phyloP scores from a whole-genome alignment of 2,113 vertebrate species.

The Lycocorax pyrrhopterus region DNA sequence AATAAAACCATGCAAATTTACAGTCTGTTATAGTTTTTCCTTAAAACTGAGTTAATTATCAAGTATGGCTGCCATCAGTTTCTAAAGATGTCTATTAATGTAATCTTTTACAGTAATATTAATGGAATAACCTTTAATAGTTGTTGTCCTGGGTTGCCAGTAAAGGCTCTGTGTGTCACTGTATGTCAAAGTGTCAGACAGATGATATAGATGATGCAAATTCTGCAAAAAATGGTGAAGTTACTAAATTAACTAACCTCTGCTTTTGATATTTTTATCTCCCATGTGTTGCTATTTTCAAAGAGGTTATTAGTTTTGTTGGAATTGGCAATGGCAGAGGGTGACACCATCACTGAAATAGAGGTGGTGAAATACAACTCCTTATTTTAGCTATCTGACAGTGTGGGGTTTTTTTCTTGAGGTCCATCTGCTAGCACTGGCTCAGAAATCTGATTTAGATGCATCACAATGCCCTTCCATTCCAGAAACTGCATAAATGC shows the following conservation, averaged over 20 bases:
- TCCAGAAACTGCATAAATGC: conserved; percentile 25
- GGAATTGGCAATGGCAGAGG: not conserved
- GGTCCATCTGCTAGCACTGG: conserved; percentile 48
- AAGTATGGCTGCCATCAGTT: not conserved
- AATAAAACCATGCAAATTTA: not conserved
- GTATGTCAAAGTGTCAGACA: not conserved
- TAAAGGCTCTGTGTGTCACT: not conserved
- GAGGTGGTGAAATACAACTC: not conserved
- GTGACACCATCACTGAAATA: conserved; percentile 1
- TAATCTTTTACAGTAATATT: not conserved
- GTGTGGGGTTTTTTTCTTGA: not conserved
- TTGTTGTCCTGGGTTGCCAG: not conserved
- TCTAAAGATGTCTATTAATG: not conserved
- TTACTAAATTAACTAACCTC: not conserved
- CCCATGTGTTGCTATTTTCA: not conserved
- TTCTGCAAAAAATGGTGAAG: not conserved
- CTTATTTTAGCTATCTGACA: conserved; percentile 44
- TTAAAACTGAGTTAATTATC: not conserved
- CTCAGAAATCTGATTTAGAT: conserved; percentile 39
- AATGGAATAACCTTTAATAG: not conserved
- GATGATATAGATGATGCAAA: not conserved
- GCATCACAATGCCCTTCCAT: not conserved
- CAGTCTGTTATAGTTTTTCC: not conserved
- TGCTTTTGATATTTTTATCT: conserved; percentile 24
- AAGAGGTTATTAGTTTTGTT: not conserved